Percentiles rank a stretch among this genome's conserved stretches.
These are phyloP conservation scores for Anoplius nigerrimus DNA, from an alignment of 2,888 invertebrate species.

Conservation along the genomic window DNA sequence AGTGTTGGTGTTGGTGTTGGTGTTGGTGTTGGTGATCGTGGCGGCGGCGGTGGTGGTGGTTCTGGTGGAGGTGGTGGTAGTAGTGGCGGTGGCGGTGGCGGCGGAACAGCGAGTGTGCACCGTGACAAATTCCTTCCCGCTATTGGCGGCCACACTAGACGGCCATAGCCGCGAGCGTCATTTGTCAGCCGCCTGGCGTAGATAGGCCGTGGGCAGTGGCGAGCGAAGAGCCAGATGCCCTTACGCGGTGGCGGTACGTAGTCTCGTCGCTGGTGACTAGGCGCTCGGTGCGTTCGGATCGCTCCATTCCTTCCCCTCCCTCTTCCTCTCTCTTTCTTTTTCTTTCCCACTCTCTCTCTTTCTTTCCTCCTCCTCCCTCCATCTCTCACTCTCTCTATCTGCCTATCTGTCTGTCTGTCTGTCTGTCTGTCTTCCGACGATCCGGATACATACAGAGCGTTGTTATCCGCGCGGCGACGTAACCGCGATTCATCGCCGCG, in stretches of 20 bases:
- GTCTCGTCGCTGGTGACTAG: constrained; percentile 42
- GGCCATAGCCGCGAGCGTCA: constrained; percentile 45
- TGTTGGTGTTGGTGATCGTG: not conserved
- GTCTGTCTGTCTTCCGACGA: too few relatives aligned
- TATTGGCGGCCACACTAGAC: constrained; percentile 32
- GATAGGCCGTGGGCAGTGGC: constrained; percentile 18
- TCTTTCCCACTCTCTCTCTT: constrained; percentile 22
- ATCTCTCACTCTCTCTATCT: too few relatives aligned
- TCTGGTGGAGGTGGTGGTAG: not conserved
- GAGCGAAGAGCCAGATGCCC: constrained; percentile 51
- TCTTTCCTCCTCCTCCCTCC: not conserved
- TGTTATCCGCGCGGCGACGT: not conserved
- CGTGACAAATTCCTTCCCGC: constrained; percentile 10
- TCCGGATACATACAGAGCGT: not conserved
- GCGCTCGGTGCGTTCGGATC: constrained; percentile 40
- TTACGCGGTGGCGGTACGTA: constrained; percentile 34
- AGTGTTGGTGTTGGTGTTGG: not conserved
- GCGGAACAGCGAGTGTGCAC: constrained; percentile 15
- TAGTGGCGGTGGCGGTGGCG: not conserved
- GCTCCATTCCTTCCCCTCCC: constrained; percentile 10
- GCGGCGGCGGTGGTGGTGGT: not conserved
- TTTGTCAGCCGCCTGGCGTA: constrained; percentile 29
- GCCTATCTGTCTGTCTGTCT: too few relatives aligned
- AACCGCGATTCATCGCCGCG: not conserved
- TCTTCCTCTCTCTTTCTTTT: not conserved